Percentiles rank a stretch among this genome's conserved stretches.
phyloP scores from a whole-genome alignment of 2,888 invertebrate species.

The Psylliodes chrysocephalus region DNA sequence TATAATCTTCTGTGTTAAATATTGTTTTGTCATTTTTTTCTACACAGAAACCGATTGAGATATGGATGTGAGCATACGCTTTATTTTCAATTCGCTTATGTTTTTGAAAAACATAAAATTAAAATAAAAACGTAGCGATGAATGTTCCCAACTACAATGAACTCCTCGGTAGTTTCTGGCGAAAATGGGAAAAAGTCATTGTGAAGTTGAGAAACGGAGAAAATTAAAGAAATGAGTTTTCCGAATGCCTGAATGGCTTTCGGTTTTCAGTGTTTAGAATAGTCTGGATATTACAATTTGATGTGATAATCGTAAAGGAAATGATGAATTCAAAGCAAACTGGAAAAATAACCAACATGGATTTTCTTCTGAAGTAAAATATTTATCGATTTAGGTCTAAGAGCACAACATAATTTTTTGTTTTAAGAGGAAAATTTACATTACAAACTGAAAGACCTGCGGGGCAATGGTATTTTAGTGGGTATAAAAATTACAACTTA shows the following conservation, averaged over 20 bases:
- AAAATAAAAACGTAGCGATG: constrained; percentile 6
- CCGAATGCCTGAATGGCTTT: constrained; percentile 9
- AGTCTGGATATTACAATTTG: background rate
- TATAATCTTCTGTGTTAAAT: too few relatives aligned
- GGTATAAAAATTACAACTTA: too few relatives aligned
- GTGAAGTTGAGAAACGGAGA: constrained; percentile 14
- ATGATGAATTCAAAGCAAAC: background rate
- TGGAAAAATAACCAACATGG: too few relatives aligned
- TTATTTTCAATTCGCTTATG: background rate
- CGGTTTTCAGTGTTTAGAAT: constrained; percentile 3
- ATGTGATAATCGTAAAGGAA: background rate
- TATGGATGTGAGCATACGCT: background rate
- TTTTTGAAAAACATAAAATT: background rate
- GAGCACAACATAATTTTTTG: too few relatives aligned
- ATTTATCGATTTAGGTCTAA: too few relatives aligned
- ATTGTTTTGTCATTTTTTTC: too few relatives aligned
- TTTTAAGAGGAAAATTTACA: too few relatives aligned
- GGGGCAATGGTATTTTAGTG: too few relatives aligned
- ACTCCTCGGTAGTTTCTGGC: constrained; percentile 5
- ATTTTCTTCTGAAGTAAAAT: too few relatives aligned
- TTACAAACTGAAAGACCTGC: too few relatives aligned
- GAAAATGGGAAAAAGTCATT: constrained; percentile 8
- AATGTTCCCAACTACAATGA: constrained; percentile 12
- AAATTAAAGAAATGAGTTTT: constrained; percentile 19
- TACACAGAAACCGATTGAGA: too few relatives aligned